Evolutionary conservation across 2,113 vertebrate genomes (phyloP), one percentile per base, ranked within the genome.

Genomic region (Turnix velox): DNA sequence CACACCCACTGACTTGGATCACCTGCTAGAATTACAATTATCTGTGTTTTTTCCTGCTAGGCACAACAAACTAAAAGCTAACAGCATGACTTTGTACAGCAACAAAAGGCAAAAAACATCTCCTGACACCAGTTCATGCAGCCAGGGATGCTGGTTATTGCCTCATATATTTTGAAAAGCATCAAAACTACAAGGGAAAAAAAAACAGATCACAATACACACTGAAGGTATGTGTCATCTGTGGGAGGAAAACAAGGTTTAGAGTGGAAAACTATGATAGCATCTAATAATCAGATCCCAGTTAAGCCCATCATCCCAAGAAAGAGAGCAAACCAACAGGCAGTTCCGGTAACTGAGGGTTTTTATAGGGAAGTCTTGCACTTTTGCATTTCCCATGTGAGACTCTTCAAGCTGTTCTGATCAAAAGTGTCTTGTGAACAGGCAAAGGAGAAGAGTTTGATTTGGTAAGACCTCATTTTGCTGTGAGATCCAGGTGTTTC

Each of bases 91-190:
- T 18, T 18, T 13, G 10, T 4, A 14, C 12, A 13, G 40, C 27
- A 43, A 37, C 27, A 61, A 39, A 46, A 39, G 61, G 62, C 45
- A 43, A 58, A 84, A 65, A 71, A 42, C 30, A 22, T 4, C 73
- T 63, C 65, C 71, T 13, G 39, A 23, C 14, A 31, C 8, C 28
- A 5, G 6, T 9, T 1, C 27, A 37, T 8, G 52, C 52, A 69
- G 54, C 30, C 72, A 28, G 37, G 33, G 22, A 33, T 30, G 18
- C 9, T 58, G 30, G 52, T n/a, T n/a, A 12, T 20, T 22, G n/a
- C 25, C 52, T 66, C 51, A 22, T 1, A 22, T 0, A 1, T 52
- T 20, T 3, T 40, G 22, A 10, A 39, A 22, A 76, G 51, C 46
- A 62, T 3, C 37, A 77, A 62, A 68, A 58, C 9, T 31, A 48